Percentiles rank a stretch among this genome's conserved stretches.
These are phyloP conservation scores for Pseudococcus viburni DNA, from an alignment of 2,888 invertebrate species.

Conservation along the genomic window DNA sequence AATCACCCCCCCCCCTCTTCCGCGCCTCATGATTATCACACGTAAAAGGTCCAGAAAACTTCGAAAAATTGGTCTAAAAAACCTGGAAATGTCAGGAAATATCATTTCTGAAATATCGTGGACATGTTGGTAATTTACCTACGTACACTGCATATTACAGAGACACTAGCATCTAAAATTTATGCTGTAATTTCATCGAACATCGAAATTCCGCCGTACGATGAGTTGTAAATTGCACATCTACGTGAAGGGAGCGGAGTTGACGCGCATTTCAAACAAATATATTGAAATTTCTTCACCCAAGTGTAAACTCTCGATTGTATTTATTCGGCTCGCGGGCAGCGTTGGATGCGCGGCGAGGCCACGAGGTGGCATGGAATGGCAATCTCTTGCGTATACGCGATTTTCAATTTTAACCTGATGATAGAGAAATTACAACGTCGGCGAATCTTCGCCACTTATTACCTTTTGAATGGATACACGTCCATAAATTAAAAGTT, in stretches of 20 bases:
- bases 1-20: too few species aligned
- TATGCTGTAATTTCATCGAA: background rate
- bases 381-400: background rate
- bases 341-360: background rate
- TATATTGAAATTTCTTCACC: constrained; percentile 43
- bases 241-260: background rate
- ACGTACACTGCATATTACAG: too few species aligned
- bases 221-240: background rate
- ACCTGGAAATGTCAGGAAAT: too few species aligned
- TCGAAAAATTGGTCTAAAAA: too few species aligned
- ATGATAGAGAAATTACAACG: constrained; percentile 29
- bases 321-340: constrained; percentile 2
- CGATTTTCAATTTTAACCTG: constrained; percentile 27
- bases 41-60: too few species aligned
- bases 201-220: background rate
- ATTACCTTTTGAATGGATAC: constrained; percentile 20
- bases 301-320: constrained; percentile 18
- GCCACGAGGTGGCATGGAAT: too few species aligned
- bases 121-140: too few species aligned
- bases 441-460: constrained; percentile 40
- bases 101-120: too few species aligned
- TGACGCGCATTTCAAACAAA: background rate
- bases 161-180: too few species aligned
- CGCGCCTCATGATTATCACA: too few species aligned
- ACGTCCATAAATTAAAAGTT: constrained; percentile 49